Percentiles rank a stretch among this genome's conserved stretches.
phyloP scores from a whole-genome alignment of 2,113 vertebrate genomes.

The Dasyprocta punctata region DNA sequence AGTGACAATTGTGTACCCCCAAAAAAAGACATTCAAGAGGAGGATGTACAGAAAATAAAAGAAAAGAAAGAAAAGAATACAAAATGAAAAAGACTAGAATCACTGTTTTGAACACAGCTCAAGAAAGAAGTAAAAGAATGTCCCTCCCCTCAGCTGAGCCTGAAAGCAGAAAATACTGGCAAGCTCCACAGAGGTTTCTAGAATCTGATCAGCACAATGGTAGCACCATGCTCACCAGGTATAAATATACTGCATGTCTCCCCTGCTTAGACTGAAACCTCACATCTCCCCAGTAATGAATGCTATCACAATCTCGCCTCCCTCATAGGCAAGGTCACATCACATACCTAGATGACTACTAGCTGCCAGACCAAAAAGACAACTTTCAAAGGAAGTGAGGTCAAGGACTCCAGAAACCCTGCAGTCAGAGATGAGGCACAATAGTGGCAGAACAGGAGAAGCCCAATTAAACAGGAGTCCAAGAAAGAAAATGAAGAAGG shows the following conservation, averaged over 20 bases:
- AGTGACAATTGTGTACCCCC: neutral
- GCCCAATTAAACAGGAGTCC: neutral
- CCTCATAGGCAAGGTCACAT: neutral
- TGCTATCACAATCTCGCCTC: neutral
- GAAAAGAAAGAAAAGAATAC: neutral
- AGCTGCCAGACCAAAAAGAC: neutral
- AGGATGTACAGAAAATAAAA: neutral
- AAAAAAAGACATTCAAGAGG: neutral
- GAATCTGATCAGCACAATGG: neutral
- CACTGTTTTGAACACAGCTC: neutral
- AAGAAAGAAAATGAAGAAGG: neutral
- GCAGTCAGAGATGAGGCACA: neutral
- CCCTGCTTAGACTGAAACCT: neutral
- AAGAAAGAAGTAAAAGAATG: constrained; percentile 27
- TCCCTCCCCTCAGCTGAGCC: neutral
- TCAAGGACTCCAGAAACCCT: neutral
- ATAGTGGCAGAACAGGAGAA: neutral
- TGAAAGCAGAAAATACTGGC: constrained; percentile 14
- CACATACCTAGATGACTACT: neutral
- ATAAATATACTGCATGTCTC: neutral
- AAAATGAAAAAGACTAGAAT: constrained; percentile 7
- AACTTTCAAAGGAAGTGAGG: neutral
- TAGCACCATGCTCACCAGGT: neutral
- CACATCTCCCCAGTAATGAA: neutral
- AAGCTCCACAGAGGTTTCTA: neutral